Conservation (phyloP, 1,140 invertebrate species). For the Charaxes varanes region DNA sequence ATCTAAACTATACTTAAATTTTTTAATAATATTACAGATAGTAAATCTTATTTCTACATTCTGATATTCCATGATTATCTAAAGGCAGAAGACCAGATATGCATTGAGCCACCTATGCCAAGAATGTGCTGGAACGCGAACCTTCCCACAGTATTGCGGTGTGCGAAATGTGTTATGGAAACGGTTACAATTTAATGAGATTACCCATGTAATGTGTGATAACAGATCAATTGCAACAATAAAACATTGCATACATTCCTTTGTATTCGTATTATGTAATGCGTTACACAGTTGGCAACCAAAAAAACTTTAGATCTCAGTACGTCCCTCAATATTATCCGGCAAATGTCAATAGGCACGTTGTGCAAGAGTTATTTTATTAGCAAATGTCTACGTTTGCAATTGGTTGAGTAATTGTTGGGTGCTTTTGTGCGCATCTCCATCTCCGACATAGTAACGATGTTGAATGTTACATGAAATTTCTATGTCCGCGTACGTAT, state of each 20-base stretch:
- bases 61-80: no score
- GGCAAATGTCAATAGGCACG: conserved; percentile 54
- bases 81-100: no score
- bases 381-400: conserved; percentile 44
- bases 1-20: no score
- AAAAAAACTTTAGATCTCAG: background rate
- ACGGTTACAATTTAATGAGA: no score
- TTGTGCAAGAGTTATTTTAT: conserved; percentile 50
- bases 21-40: no score
- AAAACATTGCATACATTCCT: conserved; percentile 10
- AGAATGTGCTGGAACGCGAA: conserved; percentile 25
- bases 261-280: background rate
- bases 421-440: conserved; percentile 39
- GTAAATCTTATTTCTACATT: no score
- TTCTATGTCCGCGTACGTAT: no score
- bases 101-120: conserved; percentile 26
- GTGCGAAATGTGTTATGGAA: conserved; percentile 24
- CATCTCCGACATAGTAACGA: conserved; percentile 26
- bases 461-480: no score
- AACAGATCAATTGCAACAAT: conserved; percentile 2
- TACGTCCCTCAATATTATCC: conserved; percentile 21
- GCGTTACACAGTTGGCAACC: background rate
- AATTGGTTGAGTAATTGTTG: conserved; percentile 28
- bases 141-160: conserved; percentile 40
- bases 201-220: background rate